Percentiles rank a stretch among this genome's conserved stretches.
Conservation (phyloP, 2,888 invertebrate species). For the Hipparchia semele region DNA sequence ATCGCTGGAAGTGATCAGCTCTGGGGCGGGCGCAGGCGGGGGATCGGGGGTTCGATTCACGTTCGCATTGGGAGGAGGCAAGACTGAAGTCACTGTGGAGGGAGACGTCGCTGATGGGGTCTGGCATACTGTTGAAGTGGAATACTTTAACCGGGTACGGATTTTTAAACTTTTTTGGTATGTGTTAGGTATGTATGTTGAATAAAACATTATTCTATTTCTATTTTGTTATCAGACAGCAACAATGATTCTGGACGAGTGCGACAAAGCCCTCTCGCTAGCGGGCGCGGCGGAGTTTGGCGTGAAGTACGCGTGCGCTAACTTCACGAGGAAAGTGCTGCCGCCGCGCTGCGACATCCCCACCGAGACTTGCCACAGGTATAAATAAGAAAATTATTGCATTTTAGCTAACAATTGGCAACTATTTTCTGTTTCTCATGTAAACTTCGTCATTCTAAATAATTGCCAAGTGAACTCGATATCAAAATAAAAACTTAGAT, state of each 20-base stretch:
- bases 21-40: slow-evolving; percentile 66
- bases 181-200: too few relatives aligned
- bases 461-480: too few relatives aligned
- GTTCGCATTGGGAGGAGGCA: slow-evolving; percentile 92
- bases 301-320: slow-evolving; percentile 91
- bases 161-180: neutral
- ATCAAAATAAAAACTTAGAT: too few relatives aligned
- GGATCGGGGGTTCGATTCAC: slow-evolving; percentile 89
- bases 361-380: slow-evolving; percentile 90
- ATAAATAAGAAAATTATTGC: slow-evolving; percentile 27
- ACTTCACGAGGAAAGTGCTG: slow-evolving; percentile 87
- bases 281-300: slow-evolving; percentile 88
- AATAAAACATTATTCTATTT: too few relatives aligned
- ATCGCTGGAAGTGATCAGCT: slow-evolving; percentile 91
- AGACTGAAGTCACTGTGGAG: slow-evolving; percentile 86
- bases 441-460: too few relatives aligned
- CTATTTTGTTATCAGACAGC: too few relatives aligned
- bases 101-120: slow-evolving; percentile 92
- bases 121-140: slow-evolving; percentile 94
- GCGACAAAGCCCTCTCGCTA: slow-evolving; percentile 92
- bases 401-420: neutral
- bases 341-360: slow-evolving; percentile 89
- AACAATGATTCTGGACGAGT: slow-evolving; percentile 92
- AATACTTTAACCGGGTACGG: slow-evolving; percentile 91
- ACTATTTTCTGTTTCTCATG: neutral